phyloP scores from a whole-genome alignment of 2,888 invertebrate species.

The Athalia cordata region DNA sequence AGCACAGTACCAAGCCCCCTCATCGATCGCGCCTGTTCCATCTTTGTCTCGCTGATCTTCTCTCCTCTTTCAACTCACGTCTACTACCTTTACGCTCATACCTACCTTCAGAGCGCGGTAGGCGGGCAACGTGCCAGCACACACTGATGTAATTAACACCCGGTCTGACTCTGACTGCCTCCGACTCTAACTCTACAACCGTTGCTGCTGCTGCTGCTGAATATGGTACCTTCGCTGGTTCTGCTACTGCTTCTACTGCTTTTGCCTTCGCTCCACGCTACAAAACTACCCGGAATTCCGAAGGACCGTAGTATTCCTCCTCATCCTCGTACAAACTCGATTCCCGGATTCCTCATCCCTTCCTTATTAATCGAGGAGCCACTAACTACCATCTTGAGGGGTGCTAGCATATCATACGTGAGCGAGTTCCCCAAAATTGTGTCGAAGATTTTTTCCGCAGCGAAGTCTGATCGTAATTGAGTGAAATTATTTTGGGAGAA shows the following conservation, averaged over 20 bases:
- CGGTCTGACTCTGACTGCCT: slow-evolving; percentile 51
- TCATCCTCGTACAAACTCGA: background rate
- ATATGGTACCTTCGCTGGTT: slow-evolving; percentile 24
- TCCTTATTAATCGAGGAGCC: background rate
- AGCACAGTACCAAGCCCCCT: slow-evolving; percentile 57
- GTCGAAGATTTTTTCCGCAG: background rate
- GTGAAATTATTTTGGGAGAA: too few species aligned
- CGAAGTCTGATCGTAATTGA: too few species aligned
- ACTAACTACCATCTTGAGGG: background rate
- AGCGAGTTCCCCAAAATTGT: too few species aligned
- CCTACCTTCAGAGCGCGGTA: slow-evolving; percentile 42
- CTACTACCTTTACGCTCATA: slow-evolving; percentile 41
- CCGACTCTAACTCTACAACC: slow-evolving; percentile 16
- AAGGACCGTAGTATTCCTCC: slow-evolving; percentile 6
- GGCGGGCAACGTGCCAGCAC: slow-evolving; percentile 63
- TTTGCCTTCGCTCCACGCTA: background rate
- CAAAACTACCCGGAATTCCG: slow-evolving; percentile 1
- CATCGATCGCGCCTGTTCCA: slow-evolving; percentile 57
- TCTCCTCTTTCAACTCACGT: slow-evolving; percentile 47
- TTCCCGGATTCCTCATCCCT: background rate
- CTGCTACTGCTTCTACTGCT: slow-evolving; percentile 10
- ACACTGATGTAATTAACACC: slow-evolving; percentile 68
- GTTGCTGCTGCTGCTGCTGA: slow-evolving; percentile 11
- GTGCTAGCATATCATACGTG: too few species aligned
- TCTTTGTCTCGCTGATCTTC: slow-evolving; percentile 46